phyloP scores from a whole-genome alignment of 2,113 vertebrate species.

The Gavialis gangeticus region DNA sequence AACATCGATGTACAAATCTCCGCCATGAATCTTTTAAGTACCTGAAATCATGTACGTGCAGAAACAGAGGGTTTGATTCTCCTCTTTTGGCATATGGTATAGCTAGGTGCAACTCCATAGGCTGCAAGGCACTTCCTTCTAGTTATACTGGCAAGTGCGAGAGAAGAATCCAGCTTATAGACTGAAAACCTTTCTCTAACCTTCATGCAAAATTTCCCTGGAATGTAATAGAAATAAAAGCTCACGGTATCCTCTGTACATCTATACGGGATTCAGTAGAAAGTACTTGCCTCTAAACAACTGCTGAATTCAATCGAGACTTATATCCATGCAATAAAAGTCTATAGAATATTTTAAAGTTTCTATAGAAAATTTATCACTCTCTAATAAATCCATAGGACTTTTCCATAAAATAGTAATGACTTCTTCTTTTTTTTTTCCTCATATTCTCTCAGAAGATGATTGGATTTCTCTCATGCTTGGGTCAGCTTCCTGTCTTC shows the following conservation, averaged over 20 bases:
- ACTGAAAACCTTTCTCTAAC: not conserved
- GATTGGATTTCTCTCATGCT: not conserved
- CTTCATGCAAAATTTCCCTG: not conserved
- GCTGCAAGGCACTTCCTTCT: too few relatives aligned
- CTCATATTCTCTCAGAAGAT: not conserved
- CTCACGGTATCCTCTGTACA: not conserved
- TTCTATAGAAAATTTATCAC: not conserved
- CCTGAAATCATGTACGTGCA: conserved; percentile 51
- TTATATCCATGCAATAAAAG: not conserved
- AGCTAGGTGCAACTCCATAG: too few relatives aligned
- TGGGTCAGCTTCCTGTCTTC: not conserved
- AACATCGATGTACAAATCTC: conserved; percentile 20
- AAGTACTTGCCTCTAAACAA: not conserved
- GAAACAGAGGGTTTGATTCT: not conserved
- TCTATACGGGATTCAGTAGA: not conserved
- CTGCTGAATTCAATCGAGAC: not conserved
- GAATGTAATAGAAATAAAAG: not conserved
- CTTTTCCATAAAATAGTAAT: not conserved
- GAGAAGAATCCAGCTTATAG: not conserved
- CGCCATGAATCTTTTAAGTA: conserved; percentile 61
- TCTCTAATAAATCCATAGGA: not conserved
- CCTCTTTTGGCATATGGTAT: conserved; percentile 6
- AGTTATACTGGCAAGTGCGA: not conserved
- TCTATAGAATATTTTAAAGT: not conserved
- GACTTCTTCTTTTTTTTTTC: not conserved